Evolutionary conservation across 2,888 invertebrate genomes (phyloP).

Genomic region (Dasypolia templi): DNA sequence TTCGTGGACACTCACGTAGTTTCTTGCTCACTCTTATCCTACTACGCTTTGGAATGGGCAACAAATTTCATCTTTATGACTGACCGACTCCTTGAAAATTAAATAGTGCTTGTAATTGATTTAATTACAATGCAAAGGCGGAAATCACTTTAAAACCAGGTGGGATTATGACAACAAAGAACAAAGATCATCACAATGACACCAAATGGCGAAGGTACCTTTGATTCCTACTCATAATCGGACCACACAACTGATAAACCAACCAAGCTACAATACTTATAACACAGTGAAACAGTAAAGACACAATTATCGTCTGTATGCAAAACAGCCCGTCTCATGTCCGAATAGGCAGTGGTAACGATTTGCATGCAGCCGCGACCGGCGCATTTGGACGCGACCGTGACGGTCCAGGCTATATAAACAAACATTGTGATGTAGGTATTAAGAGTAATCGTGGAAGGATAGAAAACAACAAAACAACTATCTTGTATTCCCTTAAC

Average conservation of each 20-base stretch:
- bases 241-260: conserved; percentile 38
- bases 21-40: background rate
- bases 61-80: background rate
- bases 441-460: background rate
- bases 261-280: background rate
- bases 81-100: background rate
- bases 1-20: no score
- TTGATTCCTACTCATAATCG: background rate
- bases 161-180: background rate
- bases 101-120: background rate
- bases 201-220: background rate
- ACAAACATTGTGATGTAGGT: background rate
- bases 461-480: background rate
- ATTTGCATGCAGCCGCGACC: conserved; percentile 43
- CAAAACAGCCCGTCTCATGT: conserved; percentile 21
- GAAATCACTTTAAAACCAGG: background rate
- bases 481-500: no score
- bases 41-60: no score
- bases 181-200: background rate
- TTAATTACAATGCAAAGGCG: background rate
- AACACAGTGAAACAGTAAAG: conserved; percentile 10
- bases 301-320: conserved; percentile 48
- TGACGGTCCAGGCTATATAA: background rate
- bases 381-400: conserved; percentile 26
- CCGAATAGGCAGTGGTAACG: conserved; percentile 38